A percentile compares a stretch with the other conserved stretches of the same genome.
Conservation (phyloP, 2,797 vertebrate species). For the Mycteria americana region DNA sequence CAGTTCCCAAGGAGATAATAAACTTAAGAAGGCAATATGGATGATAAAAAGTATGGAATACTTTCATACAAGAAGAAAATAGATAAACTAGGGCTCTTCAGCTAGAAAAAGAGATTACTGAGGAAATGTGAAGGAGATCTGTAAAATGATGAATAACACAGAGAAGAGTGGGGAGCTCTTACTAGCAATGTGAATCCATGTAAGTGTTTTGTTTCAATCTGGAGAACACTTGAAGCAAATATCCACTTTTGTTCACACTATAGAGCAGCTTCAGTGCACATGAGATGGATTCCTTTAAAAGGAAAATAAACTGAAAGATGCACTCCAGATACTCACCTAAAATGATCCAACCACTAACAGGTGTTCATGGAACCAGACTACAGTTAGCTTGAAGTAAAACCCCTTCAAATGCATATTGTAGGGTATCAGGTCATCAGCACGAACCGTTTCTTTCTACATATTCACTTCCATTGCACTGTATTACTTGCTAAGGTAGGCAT, state of each 20-base stretch:
- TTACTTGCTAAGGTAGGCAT: not conserved
- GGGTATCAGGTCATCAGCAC: not conserved
- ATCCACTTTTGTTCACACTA: not conserved
- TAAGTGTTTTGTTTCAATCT: not conserved
- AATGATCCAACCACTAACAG: not conserved
- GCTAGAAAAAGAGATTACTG: not conserved
- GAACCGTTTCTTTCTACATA: not conserved
- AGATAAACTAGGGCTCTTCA: not conserved
- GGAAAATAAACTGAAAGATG: not conserved
- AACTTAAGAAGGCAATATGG: not conserved
- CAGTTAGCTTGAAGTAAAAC: not conserved
- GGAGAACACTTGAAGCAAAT: not conserved
- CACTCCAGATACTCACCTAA: not conserved
- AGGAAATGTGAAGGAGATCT: not conserved
- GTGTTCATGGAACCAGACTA: not conserved
- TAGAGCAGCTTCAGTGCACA: not conserved
- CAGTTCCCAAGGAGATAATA: not conserved
- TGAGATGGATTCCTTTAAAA: not conserved
- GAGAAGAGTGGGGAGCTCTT: not conserved
- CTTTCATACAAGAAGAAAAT: not conserved
- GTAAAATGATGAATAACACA: not conserved
- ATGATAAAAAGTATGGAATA: not conserved
- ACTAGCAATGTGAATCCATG: not conserved
- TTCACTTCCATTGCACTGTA: not conserved
- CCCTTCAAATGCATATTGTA: not conserved